These are phyloP conservation scores for Thunnus albacares DNA, from an alignment of 2,797 vertebrate species.

Conservation along the genomic window DNA sequence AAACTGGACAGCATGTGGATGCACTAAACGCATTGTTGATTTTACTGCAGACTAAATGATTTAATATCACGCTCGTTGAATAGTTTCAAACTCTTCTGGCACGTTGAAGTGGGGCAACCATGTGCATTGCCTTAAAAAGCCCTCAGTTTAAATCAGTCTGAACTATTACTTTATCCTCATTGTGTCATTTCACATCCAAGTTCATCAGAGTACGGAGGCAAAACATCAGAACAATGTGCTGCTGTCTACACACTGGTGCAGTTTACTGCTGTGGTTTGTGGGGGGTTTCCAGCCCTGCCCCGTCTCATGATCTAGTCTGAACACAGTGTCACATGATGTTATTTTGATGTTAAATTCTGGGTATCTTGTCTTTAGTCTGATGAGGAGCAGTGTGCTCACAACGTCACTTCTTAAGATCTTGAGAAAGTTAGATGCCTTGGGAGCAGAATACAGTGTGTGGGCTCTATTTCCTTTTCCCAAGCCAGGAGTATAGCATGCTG, in stretches of 20 bases:
- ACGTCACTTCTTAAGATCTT: constrained; percentile 29
- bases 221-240: constrained; percentile 40
- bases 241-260: constrained; percentile 1
- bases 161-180: constrained; percentile 67
- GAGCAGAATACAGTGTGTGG: constrained; percentile 31
- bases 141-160: constrained; percentile 55
- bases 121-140: constrained; percentile 45
- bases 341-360: constrained; percentile 46
- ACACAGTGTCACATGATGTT: constrained; percentile 53
- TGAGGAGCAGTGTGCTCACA: constrained; percentile 27
- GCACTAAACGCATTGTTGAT: constrained; percentile 23
- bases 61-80: constrained; percentile 30
- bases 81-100: constrained; percentile 41
- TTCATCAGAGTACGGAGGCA: constrained; percentile 42
- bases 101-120: constrained; percentile 35
- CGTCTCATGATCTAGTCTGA: constrained; percentile 49
- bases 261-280: constrained; percentile 1
- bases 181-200: constrained; percentile 69
- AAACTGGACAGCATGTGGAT: neutral
- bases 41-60: constrained; percentile 43
- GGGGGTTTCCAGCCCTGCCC: constrained; percentile 14
- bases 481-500: constrained; percentile 16
- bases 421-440: constrained; percentile 19
- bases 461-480: constrained; percentile 38
- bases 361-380: constrained; percentile 41